Base-by-base conservation (phyloP, 2,888 invertebrate genomes). In the Parnassius apollo region DNA sequence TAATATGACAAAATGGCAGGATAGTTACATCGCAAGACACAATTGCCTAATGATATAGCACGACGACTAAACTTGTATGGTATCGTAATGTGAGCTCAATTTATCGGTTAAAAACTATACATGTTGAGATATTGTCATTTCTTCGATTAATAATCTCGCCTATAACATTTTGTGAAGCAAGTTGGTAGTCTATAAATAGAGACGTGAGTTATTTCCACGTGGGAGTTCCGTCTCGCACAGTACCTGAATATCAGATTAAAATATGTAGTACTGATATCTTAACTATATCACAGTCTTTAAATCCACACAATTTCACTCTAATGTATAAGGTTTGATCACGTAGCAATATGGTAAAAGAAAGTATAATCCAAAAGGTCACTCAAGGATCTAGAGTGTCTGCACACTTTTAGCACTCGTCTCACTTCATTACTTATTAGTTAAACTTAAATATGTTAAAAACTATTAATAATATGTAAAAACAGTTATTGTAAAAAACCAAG, bases 161-260 rank as follows among this genome's bases (percentile, higher is more conserved):
- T 79, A 85, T 80, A 74, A 81, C 74, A 81, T 84, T 83, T 82
- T 76, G 77, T 73, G 86, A 83, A 86, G 83, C 86, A 86, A 86
- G 84, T 86, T 85, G 84, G 82, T 76, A 75, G 75, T 87, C 90
- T 91, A 90, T 83, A 85, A 88, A 89, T 91, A 91, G 90, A 86
- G 86, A 79, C 82, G 86, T 82, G 86, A 88, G 86, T 82, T 88
- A 90, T 89, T 88, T 88, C 89, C 91, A 91, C 90, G 91, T 90
- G 90, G 90, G 91, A 89, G 89, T 88, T 86, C 79, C 86, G 78
- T 79, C 68, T 73, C 66, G 72, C 78, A 83, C 80, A 73, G 78
- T 86, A 90, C 86, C 88, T 88, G 84, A 83, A 76, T 78, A 82
- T 79, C 80, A 77, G 78, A 81, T 78, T 84, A 78, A 67, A 72